Percentiles rank a stretch among this genome's conserved stretches.
These are phyloP conservation scores for Petrophora chlorosata DNA, from an alignment of 2,888 invertebrate genomes.

Conservation along the genomic window DNA sequence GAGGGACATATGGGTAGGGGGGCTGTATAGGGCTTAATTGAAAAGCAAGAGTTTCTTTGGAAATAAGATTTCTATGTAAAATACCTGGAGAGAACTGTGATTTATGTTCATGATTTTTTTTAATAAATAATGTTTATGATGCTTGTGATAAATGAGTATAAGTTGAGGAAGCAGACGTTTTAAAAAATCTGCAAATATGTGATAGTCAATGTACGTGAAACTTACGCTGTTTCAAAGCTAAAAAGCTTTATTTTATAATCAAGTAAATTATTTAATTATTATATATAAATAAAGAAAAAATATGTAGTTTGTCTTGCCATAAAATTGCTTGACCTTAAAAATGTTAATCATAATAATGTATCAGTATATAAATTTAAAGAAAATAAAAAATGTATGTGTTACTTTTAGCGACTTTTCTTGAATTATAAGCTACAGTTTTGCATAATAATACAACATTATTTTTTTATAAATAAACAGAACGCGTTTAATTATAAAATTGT, in stretches of 20 bases:
- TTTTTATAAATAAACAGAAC: too few relatives aligned
- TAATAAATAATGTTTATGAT: constrained; percentile 15
- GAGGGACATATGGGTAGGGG: too few relatives aligned
- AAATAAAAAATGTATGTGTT: too few relatives aligned
- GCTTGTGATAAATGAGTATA: constrained; percentile 31
- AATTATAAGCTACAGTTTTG: too few relatives aligned
- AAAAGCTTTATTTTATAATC: constrained; percentile 35
- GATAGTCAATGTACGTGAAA: constrained; percentile 47
- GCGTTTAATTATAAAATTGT: too few relatives aligned
- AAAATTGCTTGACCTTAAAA: neutral
- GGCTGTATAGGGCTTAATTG: constrained; percentile 9
- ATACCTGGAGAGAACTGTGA: constrained; percentile 18
- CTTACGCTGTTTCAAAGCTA: constrained; percentile 28
- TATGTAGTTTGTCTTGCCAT: neutral
- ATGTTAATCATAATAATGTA: neutral
- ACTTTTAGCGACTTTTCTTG: too few relatives aligned
- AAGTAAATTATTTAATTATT: constrained; percentile 20
- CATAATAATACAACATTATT: too few relatives aligned
- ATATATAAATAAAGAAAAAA: neutral
- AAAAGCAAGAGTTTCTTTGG: neutral
- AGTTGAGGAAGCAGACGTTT: constrained; percentile 43
- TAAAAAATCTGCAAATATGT: constrained; percentile 49
- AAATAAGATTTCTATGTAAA: constrained; percentile 1
- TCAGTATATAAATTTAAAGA: too few relatives aligned
- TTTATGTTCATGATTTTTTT: constrained; percentile 13